Conservation (phyloP, 2,797 vertebrate genomes). For the Nannoperca obscura region DNA sequence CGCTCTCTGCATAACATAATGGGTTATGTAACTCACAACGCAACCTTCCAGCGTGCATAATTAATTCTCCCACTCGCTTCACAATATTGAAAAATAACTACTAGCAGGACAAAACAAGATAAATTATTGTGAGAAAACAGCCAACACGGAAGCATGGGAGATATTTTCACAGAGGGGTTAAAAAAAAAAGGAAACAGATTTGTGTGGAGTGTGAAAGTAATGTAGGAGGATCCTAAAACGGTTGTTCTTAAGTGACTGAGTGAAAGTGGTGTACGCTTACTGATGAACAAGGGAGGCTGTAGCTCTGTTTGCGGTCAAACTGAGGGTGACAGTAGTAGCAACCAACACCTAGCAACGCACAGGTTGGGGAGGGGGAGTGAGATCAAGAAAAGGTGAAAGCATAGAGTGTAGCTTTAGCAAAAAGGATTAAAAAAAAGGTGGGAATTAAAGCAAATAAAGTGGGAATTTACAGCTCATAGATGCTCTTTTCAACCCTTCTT, state of each 20-base stretch:
- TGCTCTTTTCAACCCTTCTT: constrained; percentile 12
- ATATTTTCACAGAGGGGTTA: constrained; percentile 27
- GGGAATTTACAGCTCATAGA: constrained; percentile 1
- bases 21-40: constrained; percentile 39
- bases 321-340: constrained; percentile 25
- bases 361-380: not conserved
- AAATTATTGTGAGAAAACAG: constrained; percentile 52
- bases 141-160: constrained; percentile 50
- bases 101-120: constrained; percentile 31
- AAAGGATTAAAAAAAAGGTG: constrained; percentile 15
- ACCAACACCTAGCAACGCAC: constrained; percentile 51
- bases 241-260: constrained; percentile 34
- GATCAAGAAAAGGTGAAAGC: constrained; percentile 1
- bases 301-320: constrained; percentile 33
- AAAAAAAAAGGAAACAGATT: constrained; percentile 40
- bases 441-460: constrained; percentile 26
- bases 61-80: constrained; percentile 30
- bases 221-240: constrained; percentile 42
- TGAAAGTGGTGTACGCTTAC: constrained; percentile 37
- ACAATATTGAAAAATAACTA: constrained; percentile 48
- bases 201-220: constrained; percentile 39
- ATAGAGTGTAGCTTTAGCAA: constrained; percentile 5
- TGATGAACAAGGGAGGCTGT: constrained; percentile 40
- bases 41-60: constrained; percentile 16
- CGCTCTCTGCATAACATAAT: constrained; percentile 5